Base-by-base conservation (phyloP, 2,888 invertebrate genomes). In the Scaptomyza caliginosa region DNA sequence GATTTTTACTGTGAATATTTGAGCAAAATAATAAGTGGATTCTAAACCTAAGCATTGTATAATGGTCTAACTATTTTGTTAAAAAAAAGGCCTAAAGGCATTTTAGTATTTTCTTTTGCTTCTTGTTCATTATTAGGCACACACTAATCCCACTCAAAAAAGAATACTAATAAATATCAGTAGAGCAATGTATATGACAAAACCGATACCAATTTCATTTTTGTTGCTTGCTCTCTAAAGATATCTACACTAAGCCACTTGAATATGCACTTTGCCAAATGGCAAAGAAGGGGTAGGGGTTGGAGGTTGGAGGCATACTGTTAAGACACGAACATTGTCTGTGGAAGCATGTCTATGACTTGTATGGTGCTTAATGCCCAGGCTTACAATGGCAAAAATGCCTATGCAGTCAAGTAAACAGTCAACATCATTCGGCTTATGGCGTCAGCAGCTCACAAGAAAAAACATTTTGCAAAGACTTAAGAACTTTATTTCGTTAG, bases 351-450 rank as follows among this genome's bases (percentile, higher is more conserved):
- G 54, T 56, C 58, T 49, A 55, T 45, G 51, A 52, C 51, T 52
- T 64, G 57, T n/a, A 77, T 81, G 48, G 49, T 81, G 49, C 72
- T 76, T 71, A 71, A 76, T 74, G 57, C 40, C 19, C 2, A 34
- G 52, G 45, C 38, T 74, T 75, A 74, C 74, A 74, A 75, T 59
- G 50, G 56, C 59, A 67, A 52, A 60, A 79, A 64, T 66, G 85
- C 82, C 79, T 79, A 84, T 81, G 63, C 40, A 60, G 62, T 21
- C 62, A 62, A 42, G 56, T 50, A 67, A 74, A 66, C 62, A 65
- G 81, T 67, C 81, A 77, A 77, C 71, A 79, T 70, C 67, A 66
- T 65, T 64, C 81, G 52, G 85, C 67, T 84, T 84, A 84, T 71
- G 66, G 60, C 65, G 36, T 56, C 58, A 67, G 59, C 74, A 73